A percentile compares a stretch with the other conserved stretches of the same genome.
phyloP scores from a whole-genome alignment of 2,113 vertebrate species.

The Apeltes quadracus region DNA sequence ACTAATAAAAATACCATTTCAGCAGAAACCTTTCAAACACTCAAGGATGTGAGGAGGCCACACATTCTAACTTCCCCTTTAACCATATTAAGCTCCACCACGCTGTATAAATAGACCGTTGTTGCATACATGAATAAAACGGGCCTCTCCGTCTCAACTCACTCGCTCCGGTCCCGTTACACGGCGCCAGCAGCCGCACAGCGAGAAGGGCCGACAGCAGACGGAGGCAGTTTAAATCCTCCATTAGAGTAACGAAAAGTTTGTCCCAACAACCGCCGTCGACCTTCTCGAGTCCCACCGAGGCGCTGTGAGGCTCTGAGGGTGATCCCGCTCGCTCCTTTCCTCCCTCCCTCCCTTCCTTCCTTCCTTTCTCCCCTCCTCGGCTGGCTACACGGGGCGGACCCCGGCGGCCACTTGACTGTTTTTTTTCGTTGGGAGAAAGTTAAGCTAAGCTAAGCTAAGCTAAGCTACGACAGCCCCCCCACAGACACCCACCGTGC shows the following conservation, averaged over 20 bases:
- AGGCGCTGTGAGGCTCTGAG: background rate
- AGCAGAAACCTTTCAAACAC: background rate
- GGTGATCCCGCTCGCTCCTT: background rate
- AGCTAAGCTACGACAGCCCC: conserved; percentile 31
- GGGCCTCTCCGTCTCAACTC: conserved; percentile 36
- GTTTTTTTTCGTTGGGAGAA: background rate
- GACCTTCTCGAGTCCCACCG: background rate
- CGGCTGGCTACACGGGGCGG: background rate
- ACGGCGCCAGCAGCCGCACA: conserved; percentile 45
- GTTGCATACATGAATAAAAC: background rate
- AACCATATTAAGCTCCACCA: background rate
- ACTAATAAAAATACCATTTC: no score
- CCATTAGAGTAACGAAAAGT: conserved; percentile 40
- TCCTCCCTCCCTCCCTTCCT: background rate
- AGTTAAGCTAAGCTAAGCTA: conserved; percentile 55
- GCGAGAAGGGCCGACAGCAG: conserved; percentile 37
- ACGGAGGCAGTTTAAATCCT: conserved; percentile 27
- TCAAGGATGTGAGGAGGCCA: background rate
- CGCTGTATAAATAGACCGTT: background rate
- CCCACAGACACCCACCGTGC: background rate
- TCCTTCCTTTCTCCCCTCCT: background rate
- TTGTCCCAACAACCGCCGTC: background rate
- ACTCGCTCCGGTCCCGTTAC: conserved; percentile 53
- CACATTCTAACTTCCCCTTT: background rate
- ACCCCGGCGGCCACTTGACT: conserved; percentile 1